A percentile compares a stretch with the other conserved stretches of the same genome.
phyloP scores from a whole-genome alignment of 2,113 vertebrate genomes.

The Chlorodrepanis virens region DNA sequence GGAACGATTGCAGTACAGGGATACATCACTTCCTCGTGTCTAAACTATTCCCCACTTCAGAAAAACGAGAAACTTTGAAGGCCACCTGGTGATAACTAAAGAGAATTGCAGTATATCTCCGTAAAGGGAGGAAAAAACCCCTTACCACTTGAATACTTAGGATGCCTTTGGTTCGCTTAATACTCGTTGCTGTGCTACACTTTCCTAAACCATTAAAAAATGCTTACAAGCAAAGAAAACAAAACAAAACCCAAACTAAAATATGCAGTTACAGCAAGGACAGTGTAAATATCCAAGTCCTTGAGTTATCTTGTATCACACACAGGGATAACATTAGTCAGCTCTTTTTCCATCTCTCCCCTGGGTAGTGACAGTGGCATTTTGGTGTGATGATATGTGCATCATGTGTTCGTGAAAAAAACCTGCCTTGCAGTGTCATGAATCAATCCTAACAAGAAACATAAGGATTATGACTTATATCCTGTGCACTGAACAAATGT shows the following conservation, averaged over 20 bases:
- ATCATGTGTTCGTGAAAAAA: neutral
- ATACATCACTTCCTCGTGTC: slow-evolving; percentile 50
- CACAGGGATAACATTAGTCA: neutral
- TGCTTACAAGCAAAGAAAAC: neutral
- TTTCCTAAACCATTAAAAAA: neutral
- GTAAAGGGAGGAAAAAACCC: accelerated
- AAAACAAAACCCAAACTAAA: neutral
- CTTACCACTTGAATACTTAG: neutral
- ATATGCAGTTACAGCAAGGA: neutral
- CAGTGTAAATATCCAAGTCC: neutral
- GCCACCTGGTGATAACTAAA: slow-evolving; percentile 38
- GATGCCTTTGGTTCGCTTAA: neutral
- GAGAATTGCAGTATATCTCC: slow-evolving; percentile 5
- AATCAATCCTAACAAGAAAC: neutral
- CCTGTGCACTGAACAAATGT: neutral
- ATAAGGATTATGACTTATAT: neutral
- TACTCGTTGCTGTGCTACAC: neutral
- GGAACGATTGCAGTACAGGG: neutral
- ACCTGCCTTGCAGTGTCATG: neutral
- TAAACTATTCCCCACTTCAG: neutral
- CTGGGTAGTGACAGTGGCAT: neutral
- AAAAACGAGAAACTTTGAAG: neutral
- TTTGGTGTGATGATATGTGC: neutral
- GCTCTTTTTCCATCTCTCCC: neutral
- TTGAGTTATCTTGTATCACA: neutral